Percentiles rank a stretch among this genome's conserved stretches.
Conservation (phyloP, 2,797 vertebrate species). For the Urophycis tenuis region DNA sequence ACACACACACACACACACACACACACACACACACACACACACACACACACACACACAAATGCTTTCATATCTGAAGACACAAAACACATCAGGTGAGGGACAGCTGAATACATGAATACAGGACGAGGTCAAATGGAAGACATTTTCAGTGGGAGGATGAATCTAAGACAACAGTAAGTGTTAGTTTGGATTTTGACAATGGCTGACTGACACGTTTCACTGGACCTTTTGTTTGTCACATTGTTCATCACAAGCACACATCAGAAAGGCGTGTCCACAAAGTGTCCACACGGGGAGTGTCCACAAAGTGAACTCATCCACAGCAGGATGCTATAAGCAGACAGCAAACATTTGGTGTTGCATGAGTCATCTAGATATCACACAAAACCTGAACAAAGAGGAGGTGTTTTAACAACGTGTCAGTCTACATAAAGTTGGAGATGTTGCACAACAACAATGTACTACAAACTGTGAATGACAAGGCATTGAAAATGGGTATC, state of each 20-base stretch:
- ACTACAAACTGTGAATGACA: neutral
- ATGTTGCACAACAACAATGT: neutral
- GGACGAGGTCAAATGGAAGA: neutral
- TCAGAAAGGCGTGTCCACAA: no score
- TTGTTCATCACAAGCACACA: neutral
- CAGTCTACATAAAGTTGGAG: neutral
- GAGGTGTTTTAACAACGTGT: neutral
- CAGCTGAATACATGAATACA: no score
- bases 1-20: neutral
- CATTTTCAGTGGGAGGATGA: neutral
- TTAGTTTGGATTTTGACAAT: neutral
- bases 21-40: constrained; percentile 1
- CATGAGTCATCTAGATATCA: neutral
- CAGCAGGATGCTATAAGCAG: no score
- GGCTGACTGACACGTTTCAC: neutral
- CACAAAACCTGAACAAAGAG: neutral
- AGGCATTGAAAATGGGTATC: neutral
- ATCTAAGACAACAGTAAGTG: neutral
- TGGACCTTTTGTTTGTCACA: neutral
- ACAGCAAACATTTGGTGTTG: neutral
- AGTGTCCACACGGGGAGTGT: no score
- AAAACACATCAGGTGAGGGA: neutral
- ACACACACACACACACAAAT: neutral
- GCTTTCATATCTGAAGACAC: neutral
- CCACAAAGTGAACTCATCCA: no score